Evolutionary conservation across 2,113 vertebrate species (phyloP).

Genomic region (Grammomys surdaster): DNA sequence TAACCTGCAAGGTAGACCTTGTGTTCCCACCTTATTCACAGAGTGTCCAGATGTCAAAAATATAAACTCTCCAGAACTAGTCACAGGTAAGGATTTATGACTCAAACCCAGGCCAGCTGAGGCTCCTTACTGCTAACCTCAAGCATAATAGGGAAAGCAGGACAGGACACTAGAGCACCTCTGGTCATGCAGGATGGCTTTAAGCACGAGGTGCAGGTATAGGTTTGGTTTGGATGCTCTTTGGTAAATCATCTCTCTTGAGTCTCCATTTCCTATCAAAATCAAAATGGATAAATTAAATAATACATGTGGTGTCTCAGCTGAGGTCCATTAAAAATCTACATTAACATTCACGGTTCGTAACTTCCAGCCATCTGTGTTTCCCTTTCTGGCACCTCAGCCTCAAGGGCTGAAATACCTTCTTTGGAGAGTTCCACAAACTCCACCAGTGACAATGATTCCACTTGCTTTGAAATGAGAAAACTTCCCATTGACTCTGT

Average conservation of each 20-base stretch:
- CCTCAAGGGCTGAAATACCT: no score
- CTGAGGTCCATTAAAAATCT: background rate
- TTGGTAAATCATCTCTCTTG: background rate
- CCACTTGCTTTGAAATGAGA: background rate
- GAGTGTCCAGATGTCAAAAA: background rate
- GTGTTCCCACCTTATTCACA: background rate
- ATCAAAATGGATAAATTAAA: background rate
- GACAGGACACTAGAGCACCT: fast-evolving
- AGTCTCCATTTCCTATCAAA: background rate
- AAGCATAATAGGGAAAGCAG: no score
- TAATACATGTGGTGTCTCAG: background rate
- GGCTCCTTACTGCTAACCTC: background rate
- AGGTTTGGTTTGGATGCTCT: background rate
- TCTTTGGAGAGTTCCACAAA: background rate
- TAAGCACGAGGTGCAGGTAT: no score
- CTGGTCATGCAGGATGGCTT: no score
- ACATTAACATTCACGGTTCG: fast-evolving
- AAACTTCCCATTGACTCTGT: background rate
- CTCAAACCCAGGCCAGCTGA: background rate
- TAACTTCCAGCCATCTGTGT: no score
- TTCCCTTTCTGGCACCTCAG: background rate
- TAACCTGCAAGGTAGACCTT: background rate
- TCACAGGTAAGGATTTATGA: background rate
- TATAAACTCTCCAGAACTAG: background rate
- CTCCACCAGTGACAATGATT: background rate